Base-by-base conservation (phyloP, 2,888 invertebrate species). In the Bimastos eiseni region DNA sequence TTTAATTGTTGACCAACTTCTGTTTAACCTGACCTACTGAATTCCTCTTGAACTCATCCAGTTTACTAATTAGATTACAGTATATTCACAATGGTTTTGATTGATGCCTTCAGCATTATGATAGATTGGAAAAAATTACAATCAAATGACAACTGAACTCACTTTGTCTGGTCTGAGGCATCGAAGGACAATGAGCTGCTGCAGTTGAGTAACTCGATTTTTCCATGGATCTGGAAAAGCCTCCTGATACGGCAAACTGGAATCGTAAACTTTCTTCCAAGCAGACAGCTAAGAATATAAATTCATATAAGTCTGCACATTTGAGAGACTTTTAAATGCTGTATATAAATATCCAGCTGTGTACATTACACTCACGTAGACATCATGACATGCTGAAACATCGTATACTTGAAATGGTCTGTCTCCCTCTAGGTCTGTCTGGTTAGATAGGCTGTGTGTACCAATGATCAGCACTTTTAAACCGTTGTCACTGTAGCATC, bases 251-350 rank as follows among this genome's bases (percentile, higher is more conserved):
- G 98, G 98, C 92, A 97, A 96, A 0, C 96, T 95, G 19, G 96
- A 96, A 94, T 98, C 98, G 94, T 98, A 98, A 93, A 96, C 97
- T 0, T 94, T 94, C 94, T 97, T 97, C 98, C 98, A 98, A 8
- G 94, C 94, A 0, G 70, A 89, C 84, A 94, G 86, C 95, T 95
- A 92, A 2, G 30, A 90, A 86, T 8, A 36, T 11, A 55, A 55
- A 55, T 30, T 55, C 24, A 55, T 55, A 30, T 19, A n/a, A 83
- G 84, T 84, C 34, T 84, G 84, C 34, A 84, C 15, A 15, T 34
- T 84, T 13, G 55, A 55, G 6, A 30, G 55, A 30, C 55, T 30
- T 30, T 44, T 24, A 55, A 30, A 30, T 4, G 55, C 55, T 30
- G 3, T 30, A 55, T 30, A 55, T 55, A 55, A 55, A 55, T 30